These are phyloP conservation scores for Lampropteryx suffumata DNA, from an alignment of 2,888 invertebrate genomes.

Conservation along the genomic window DNA sequence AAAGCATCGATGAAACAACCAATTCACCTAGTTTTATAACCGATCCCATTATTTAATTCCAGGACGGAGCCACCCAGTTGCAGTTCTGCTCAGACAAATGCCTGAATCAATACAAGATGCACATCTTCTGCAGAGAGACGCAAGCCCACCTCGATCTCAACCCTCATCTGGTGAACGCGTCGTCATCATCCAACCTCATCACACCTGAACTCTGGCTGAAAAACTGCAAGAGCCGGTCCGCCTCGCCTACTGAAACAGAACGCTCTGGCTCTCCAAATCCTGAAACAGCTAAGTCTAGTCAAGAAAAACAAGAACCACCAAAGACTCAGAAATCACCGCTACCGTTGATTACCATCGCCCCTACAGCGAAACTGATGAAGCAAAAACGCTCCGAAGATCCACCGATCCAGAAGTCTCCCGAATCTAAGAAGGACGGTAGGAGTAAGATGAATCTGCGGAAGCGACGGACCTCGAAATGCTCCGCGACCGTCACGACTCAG, in stretches of 20 bases:
- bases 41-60: constrained; percentile 47
- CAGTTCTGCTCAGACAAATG: constrained; percentile 97
- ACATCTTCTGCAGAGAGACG: constrained; percentile 96
- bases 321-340: constrained; percentile 75
- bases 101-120: constrained; percentile 98
- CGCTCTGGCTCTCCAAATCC: constrained; percentile 80
- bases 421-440: constrained; percentile 68
- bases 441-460: constrained; percentile 76
- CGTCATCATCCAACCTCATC: constrained; percentile 85
- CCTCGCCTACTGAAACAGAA: constrained; percentile 80
- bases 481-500: constrained; percentile 72
- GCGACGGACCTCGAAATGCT: constrained; percentile 70
- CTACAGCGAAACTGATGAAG: constrained; percentile 85
- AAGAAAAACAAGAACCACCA: constrained; percentile 56
- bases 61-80: constrained; percentile 94
- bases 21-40: not conserved
- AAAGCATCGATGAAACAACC: no score
- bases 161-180: constrained; percentile 85
- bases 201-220: constrained; percentile 96
- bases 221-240: constrained; percentile 88
- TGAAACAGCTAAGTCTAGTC: constrained; percentile 55
- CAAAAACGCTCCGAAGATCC: constrained; percentile 66
- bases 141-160: constrained; percentile 94
- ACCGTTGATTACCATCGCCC: constrained; percentile 86
- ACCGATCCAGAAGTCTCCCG: constrained; percentile 64